Conservation (phyloP, 1,140 invertebrate genomes). For the Drosophila pruinosa region DNA sequence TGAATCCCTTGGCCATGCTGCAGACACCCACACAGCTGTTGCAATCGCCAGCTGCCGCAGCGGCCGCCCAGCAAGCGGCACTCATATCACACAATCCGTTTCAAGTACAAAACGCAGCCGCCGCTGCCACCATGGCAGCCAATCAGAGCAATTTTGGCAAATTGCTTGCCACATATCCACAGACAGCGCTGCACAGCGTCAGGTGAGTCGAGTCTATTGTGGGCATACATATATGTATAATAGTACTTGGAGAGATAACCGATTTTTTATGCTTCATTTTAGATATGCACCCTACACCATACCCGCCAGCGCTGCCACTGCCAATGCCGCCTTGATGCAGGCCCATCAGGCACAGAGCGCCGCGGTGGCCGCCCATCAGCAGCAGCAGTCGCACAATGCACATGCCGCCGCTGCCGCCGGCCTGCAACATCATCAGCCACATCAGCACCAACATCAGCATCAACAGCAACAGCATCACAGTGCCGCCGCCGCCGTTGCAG, state of each 20-base stretch:
- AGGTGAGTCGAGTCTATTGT: constrained; percentile 70
- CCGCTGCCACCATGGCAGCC: constrained; percentile 77
- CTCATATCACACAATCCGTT: constrained; percentile 82
- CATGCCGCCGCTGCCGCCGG: constrained; percentile 82
- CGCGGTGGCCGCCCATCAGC: constrained; percentile 80
- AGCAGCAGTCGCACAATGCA: constrained; percentile 82
- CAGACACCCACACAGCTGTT: constrained; percentile 84
- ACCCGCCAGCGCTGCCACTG: constrained; percentile 80
- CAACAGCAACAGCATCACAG: constrained; percentile 65
- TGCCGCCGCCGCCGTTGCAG: constrained; percentile 52
- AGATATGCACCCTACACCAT: constrained; percentile 82
- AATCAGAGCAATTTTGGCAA: constrained; percentile 88
- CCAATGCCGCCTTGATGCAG: constrained; percentile 78
- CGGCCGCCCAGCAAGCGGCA: constrained; percentile 83
- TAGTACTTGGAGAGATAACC: too few species aligned
- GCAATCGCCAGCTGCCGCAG: constrained; percentile 83
- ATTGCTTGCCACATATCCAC: constrained; percentile 87
- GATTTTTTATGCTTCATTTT: not conserved
- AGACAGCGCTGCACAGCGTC: constrained; percentile 79
- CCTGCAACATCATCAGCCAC: constrained; percentile 75
- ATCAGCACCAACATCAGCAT: constrained; percentile 63
- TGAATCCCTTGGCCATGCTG: constrained; percentile 86
- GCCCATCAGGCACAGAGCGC: constrained; percentile 82
- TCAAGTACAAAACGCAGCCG: constrained; percentile 84
- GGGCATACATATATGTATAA: too few species aligned